phyloP scores from a whole-genome alignment of 2,797 vertebrate genomes.

The Podargus strigoides region DNA sequence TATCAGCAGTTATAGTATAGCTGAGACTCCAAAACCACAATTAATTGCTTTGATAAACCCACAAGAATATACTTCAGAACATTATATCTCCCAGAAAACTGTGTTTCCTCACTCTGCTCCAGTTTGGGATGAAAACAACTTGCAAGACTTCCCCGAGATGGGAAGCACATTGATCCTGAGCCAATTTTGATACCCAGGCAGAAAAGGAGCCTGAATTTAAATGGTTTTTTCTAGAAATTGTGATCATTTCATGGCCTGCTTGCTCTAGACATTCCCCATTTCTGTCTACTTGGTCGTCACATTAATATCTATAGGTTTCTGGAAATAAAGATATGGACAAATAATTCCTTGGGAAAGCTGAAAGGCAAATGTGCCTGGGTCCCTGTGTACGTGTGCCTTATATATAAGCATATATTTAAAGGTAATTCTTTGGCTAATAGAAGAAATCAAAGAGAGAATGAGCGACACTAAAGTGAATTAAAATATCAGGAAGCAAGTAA shows the following conservation, averaged over 20 bases:
- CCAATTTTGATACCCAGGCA: not conserved
- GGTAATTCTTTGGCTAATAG: not conserved
- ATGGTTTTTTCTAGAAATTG: not conserved
- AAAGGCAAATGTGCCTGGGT: rapidly evolving
- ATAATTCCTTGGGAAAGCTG: not conserved
- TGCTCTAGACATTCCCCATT: not conserved
- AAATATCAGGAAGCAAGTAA: not conserved
- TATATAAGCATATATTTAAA: not conserved
- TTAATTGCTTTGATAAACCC: not conserved
- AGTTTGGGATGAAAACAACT: not conserved
- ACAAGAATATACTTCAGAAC: not conserved
- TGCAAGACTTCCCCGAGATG: not conserved
- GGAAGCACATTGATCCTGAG: not conserved
- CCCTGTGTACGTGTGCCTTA: too few relatives aligned
- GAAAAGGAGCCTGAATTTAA: not conserved
- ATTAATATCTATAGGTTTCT: not conserved
- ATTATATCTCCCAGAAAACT: not conserved
- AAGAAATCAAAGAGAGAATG: not conserved
- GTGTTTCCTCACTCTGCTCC: not conserved
- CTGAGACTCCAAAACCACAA: not conserved
- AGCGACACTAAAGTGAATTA: rapidly evolving
- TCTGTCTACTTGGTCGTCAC: not conserved
- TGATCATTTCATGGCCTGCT: not conserved
- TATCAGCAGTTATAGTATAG: not conserved
- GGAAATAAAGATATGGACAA: not conserved